Evolutionary conservation across 2,888 invertebrate genomes (phyloP), one percentile per base, ranked within the genome.

Genomic region (Lasioglossum vierecki): DNA sequence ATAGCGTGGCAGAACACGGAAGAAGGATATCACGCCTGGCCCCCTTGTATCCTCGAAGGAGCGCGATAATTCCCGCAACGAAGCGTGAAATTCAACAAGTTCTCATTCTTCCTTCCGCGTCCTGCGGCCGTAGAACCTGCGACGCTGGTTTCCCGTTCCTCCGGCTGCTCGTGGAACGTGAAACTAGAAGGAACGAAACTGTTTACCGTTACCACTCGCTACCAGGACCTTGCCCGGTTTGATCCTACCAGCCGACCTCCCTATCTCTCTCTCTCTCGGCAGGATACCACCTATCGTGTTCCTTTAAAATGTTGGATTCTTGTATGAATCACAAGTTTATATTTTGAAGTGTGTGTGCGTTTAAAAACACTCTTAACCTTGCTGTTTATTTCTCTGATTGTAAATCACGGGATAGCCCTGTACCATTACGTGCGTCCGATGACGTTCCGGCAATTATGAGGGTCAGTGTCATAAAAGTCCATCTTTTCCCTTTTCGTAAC

Each of bases 151-250:
- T 68, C 60, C 73, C 46, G 73, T 44, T 79, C 53, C 74, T 39
- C 26, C 18, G 39, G 57, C 41, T 18, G 18, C 41, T 30, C 74
- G 49, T 75, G 80, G 70, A 77, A 76, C 68, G 41, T 30, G 80
- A 72, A 74, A 72, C 75, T 75, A 68, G 72, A 68, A 79, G 66
- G 68, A 79, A 76, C 82, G 76, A 79, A 76, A 82, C 85, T 49
- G 70, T 73, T 73, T 80, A 79, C 85, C 79, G 82, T 82, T 85
- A 82, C 44, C 60, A 35, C 18, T 66, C 35, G 66, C 66, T 66
- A 63, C 79, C 76, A 85, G 82, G 85, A 85, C 70, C 82, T 82
- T 82, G 82, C 82, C 30, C 76, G 79, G 49, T 49, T 60, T 70
- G 79, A 85, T 85, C 79, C 85, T 85, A 66, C 57, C 66, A 18